A percentile compares a stretch with the other conserved stretches of the same genome.
Evolutionary conservation across 2,888 invertebrate genomes (phyloP).

Genomic region (Rotaria macrura): DNA sequence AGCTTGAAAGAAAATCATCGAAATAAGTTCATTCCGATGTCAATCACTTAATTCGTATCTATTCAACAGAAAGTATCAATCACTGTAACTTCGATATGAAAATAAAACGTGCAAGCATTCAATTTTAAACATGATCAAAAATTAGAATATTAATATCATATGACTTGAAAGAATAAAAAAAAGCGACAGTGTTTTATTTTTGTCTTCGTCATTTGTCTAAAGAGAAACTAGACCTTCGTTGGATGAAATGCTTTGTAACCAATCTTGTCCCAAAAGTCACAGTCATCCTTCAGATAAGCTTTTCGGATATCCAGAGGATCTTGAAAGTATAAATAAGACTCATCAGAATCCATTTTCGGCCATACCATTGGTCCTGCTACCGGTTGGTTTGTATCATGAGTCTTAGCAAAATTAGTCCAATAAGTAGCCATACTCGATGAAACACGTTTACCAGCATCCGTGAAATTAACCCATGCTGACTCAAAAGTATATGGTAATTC

Average conservation of each 20-base stretch:
- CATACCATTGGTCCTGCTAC: slow-evolving; percentile 37
- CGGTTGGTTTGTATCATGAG: slow-evolving; percentile 32
- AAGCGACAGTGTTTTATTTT: no score
- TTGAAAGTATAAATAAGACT: background rate
- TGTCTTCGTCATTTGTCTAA: no score
- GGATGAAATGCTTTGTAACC: slow-evolving; percentile 36
- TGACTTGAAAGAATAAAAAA: no score
- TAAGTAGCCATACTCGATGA: slow-evolving; percentile 18
- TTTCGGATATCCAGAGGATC: background rate
- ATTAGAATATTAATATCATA: no score
- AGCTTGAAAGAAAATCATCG: no score
- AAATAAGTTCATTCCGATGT: no score
- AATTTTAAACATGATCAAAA: no score
- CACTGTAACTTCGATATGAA: no score
- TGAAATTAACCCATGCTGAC: slow-evolving; percentile 21
- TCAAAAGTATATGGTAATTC: slow-evolving; percentile 34
- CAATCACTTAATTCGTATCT: no score
- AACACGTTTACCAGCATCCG: slow-evolving; percentile 26
- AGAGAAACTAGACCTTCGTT: no score
- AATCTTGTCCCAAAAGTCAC: slow-evolving; percentile 41
- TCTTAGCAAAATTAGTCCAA: slow-evolving; percentile 38
- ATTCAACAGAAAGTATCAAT: no score
- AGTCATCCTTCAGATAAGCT: slow-evolving; percentile 34
- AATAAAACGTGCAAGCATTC: no score
- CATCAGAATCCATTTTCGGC: slow-evolving; percentile 27